Conservation (phyloP, 2,797 vertebrate genomes). For the Pangasius macronema region DNA sequence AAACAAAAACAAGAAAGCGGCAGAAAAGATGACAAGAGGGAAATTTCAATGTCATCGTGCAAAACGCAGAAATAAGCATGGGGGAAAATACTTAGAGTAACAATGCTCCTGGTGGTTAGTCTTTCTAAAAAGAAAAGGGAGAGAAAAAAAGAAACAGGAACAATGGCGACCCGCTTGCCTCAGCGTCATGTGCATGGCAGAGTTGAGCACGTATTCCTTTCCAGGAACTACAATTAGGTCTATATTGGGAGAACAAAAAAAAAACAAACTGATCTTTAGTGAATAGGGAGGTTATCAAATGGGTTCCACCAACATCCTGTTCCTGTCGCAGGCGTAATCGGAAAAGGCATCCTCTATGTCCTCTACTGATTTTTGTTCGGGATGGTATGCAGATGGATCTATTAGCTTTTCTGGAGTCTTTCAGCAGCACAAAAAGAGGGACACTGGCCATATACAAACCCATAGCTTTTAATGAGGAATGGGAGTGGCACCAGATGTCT, state of each 20-base stretch:
- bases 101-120: not conserved
- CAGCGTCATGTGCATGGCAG: not conserved
- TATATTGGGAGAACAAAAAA: not conserved
- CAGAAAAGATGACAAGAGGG: not conserved
- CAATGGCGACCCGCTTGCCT: not conserved
- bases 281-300: constrained; percentile 14
- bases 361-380: not conserved
- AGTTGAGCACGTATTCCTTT: constrained; percentile 1
- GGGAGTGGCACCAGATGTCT: constrained; percentile 61
- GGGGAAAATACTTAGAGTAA: not conserved
- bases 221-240: constrained; percentile 17
- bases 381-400: not conserved
- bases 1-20: not conserved
- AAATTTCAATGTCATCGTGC: not conserved
- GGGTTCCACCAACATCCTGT: constrained; percentile 29
- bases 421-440: constrained; percentile 51
- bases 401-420: not conserved
- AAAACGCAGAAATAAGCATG: not conserved
- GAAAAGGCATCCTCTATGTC: not conserved
- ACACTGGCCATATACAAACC: constrained; percentile 53
- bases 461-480: constrained; percentile 52
- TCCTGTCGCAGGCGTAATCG: not conserved
- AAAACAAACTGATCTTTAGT: not conserved
- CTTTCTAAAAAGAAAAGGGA: not conserved
- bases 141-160: not conserved